phyloP scores from a whole-genome alignment of 37 sponge, comb jelly and placozoan genomes.

The Hexactinellida sp. region DNA sequence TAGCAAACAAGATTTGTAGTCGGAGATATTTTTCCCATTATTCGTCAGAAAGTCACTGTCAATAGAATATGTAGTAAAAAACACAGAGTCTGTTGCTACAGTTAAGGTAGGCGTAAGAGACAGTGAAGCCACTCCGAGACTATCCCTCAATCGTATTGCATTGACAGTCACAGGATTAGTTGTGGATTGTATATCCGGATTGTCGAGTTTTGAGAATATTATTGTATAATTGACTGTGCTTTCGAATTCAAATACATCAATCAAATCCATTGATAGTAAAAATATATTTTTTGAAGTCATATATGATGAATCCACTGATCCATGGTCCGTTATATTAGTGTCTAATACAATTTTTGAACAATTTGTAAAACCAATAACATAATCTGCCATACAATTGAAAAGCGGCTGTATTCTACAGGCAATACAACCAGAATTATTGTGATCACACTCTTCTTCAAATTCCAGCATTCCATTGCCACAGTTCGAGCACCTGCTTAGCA shows the following conservation, averaged over 20 bases:
- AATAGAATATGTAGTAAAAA: background rate
- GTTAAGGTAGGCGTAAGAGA: background rate
- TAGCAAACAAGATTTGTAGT: background rate
- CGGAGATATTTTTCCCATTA: background rate
- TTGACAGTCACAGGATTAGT: background rate
- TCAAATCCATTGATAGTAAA: background rate
- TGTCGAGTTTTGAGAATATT: background rate
- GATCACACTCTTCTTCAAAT: background rate
- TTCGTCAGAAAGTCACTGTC: background rate
- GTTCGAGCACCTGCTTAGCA: background rate
- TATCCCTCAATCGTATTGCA: background rate
- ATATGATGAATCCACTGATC: background rate
- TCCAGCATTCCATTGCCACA: constrained; percentile 1
- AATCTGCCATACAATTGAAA: background rate
- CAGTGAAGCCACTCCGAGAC: background rate
- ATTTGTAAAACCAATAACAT: background rate
- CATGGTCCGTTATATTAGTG: background rate
- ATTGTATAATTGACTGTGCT: background rate
- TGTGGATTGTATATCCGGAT: background rate
- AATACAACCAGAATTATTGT: background rate
- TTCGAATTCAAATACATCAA: background rate
- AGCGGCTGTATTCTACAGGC: background rate
- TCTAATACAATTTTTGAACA: background rate
- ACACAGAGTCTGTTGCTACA: background rate
- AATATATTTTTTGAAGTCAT: background rate